phyloP scores from a whole-genome alignment of 2,888 invertebrate genomes.

The Andrena hattorfiana region DNA sequence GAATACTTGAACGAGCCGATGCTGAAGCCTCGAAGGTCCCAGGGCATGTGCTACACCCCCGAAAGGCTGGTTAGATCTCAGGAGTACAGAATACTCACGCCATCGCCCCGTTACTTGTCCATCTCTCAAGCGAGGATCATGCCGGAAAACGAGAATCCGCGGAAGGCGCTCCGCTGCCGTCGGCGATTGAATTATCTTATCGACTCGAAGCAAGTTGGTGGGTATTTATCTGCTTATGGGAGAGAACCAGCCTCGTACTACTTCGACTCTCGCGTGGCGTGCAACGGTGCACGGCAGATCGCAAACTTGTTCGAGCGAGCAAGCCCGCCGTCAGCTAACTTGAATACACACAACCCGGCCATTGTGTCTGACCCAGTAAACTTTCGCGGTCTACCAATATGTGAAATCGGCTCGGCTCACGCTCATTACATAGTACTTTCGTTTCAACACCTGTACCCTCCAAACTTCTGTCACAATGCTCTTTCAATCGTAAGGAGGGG shows the following conservation, averaged over 20 bases:
- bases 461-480: constrained; percentile 16
- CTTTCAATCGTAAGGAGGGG: background rate
- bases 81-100: constrained; percentile 79
- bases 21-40: constrained; percentile 24
- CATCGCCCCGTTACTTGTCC: constrained; percentile 70
- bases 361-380: constrained; percentile 66
- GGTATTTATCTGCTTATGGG: constrained; percentile 26
- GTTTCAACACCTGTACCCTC: constrained; percentile 40
- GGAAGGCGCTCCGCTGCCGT: constrained; percentile 38
- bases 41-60: constrained; percentile 78
- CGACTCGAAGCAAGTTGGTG: constrained; percentile 63
- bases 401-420: constrained; percentile 59
- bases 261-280: constrained; percentile 33
- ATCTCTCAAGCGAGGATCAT: constrained; percentile 48
- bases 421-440: constrained; percentile 54
- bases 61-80: constrained; percentile 79
- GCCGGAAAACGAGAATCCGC: constrained; percentile 50
- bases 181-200: constrained; percentile 59
- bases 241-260: background rate
- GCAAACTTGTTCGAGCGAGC: constrained; percentile 54
- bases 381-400: constrained; percentile 68
- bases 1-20: constrained; percentile 32
- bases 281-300: constrained; percentile 46
- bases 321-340: constrained; percentile 56
- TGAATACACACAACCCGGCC: constrained; percentile 52